Base-by-base conservation (phyloP, 2,113 vertebrate species). In the Condylura cristata region DNA sequence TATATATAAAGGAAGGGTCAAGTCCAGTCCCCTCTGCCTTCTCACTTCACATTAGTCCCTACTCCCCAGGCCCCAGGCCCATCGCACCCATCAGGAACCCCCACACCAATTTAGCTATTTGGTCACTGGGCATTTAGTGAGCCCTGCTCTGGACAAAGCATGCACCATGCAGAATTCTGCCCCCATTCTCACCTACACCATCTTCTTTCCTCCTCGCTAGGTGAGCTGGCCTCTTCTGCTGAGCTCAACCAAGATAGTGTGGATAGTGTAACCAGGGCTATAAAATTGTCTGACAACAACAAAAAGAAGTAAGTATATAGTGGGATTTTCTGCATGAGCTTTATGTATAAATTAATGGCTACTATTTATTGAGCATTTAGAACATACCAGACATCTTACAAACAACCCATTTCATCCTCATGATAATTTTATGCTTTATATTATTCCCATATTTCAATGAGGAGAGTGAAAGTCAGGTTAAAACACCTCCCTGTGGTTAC, bases 91-190 rank as follows among this genome's bases (percentile, higher is more conserved):
- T 28, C 3, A 56, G 37, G 48, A 58, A 8, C 3, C 11, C 6
- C 28, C 41, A 48, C 14, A 37, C 46, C n/a, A 20, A 17, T 24
- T 28, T 51, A 70, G 39, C 28, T 32, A 41, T 13, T n/a, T 17
- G 11, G 16, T 65, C 30, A 22, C 14, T 34, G 18, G 65, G 58
- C 34, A 44, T 5, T 41, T n/a, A 48, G 18, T 18, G 18, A 84
- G 48, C 58, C 46, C n/a, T 2, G 0, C 76, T 56, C 44, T 46
- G 17, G 8, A 0, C 0, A 0, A 60, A 12, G 48, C 4, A 30
- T 3, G 4, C 17, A 26, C 28, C 61, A 58, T 51, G 14, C 56
- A 87, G 28, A 16, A 71, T 58, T 80, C 66, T 53, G 63, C 41
- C 65, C 79, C 63, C 10, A 1, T 17, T 32, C 51, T 71, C 16